Evolutionary conservation across 64 coral and sea anemone genomes (phyloP), one percentile per base, ranked within the genome.

Genomic region (Trachythela sp.): DNA sequence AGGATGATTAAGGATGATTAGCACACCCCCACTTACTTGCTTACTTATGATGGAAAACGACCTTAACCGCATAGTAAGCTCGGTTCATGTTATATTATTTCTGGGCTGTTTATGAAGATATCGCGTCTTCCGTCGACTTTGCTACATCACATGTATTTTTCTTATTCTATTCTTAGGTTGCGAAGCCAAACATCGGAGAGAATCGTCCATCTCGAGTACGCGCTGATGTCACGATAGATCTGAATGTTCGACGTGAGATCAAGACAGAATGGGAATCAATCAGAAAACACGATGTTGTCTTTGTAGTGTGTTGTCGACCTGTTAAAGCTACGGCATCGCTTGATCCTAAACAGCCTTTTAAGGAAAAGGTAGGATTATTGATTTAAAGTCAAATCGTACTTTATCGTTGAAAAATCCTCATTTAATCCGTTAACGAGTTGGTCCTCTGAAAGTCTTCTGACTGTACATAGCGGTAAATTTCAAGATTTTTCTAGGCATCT

Each of bases 141-240:
- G n/a, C n/a, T n/a, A n/a, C n/a, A n/a, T n/a, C n/a, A n/a, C n/a
- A n/a, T n/a, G n/a, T n/a, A 10, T 17, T 58, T 30, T 45, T 85
- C 10, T 18, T 26, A 10, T 67, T n/a, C 36, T 30, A 30, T 75
- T 33, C 39, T 50, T 83, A 99, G 96, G 96, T 99, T 41, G 94
- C 93, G 13, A 99, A 99, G 54, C 96, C 96, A 56, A 93, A 99
- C 40, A 94, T 99, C 68, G 96, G 96, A 13, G 96, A 99, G 87
- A 99, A 94, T 48, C 86, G 96, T 31, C 96, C 93, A 15, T 99
- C 96, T 20, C 93, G 87, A 48, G 96, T 99, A 14, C 91, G 96
- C 84, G 96, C 96, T n/a, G 96, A 99, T 20, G 93, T 99, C 40
- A 93, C 89, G 17, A 92, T 99, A 15, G 93, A 94, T 67, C 54